phyloP scores from a whole-genome alignment of 1,140 invertebrate genomes.

The Sarcophaga peregrina region DNA sequence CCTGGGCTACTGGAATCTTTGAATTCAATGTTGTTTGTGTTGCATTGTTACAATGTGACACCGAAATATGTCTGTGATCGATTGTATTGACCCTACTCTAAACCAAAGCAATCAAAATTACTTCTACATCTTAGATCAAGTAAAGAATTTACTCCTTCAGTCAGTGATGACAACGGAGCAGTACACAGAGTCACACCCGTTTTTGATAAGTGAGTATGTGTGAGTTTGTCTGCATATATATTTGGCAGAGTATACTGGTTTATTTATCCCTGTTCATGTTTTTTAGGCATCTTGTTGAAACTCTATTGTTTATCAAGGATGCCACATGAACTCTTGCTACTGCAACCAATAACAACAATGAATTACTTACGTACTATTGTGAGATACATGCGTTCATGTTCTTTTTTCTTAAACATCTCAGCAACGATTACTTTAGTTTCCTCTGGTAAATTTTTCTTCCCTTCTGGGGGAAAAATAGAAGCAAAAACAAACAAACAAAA shows the following conservation, averaged over 20 bases:
- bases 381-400: neutral
- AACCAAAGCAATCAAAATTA: too few relatives aligned
- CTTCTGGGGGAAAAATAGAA: too few relatives aligned
- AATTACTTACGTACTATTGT: neutral
- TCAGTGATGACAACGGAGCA: too few relatives aligned
- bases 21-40: too few relatives aligned
- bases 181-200: too few relatives aligned
- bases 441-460: neutral
- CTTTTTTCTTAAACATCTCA: neutral
- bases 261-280: neutral
- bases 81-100: too few relatives aligned
- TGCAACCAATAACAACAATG: neutral
- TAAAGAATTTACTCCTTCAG: too few relatives aligned
- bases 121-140: too few relatives aligned
- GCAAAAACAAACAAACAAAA: neutral
- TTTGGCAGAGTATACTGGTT: neutral
- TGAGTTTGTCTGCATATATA: neutral
- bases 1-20: too few relatives aligned
- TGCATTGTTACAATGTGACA: too few relatives aligned
- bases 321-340: neutral
- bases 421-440: neutral
- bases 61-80: too few relatives aligned
- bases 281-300: slow-evolving; percentile 20
- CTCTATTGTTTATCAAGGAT: slow-evolving; percentile 11
- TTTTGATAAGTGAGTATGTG: too few relatives aligned